phyloP scores from a whole-genome alignment of 2,797 vertebrate species.

The Enoplosus armatus region DNA sequence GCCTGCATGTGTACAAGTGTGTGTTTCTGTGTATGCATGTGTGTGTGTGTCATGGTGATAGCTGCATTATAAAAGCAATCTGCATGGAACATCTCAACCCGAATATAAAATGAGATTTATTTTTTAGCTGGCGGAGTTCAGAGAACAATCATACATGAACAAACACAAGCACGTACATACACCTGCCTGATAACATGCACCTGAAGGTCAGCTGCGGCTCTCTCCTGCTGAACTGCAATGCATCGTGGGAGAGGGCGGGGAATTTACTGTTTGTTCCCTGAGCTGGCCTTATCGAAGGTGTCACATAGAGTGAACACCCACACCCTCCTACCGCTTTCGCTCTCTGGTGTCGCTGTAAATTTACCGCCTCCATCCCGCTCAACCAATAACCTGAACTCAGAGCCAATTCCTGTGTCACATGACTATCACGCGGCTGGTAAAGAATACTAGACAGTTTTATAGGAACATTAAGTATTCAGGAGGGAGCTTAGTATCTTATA shows the following conservation, averaged over 20 bases:
- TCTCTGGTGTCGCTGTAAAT: constrained; percentile 50
- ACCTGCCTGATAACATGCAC: constrained; percentile 69
- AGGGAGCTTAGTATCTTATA: not conserved
- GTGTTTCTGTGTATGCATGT: constrained; percentile 6
- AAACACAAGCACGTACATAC: constrained; percentile 27
- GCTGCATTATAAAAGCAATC: constrained; percentile 74
- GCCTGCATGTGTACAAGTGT: constrained; percentile 17
- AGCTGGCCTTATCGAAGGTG: constrained; percentile 68
- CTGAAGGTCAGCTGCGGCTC: constrained; percentile 77
- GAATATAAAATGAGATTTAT: constrained; percentile 72
- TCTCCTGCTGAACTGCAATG: constrained; percentile 55
- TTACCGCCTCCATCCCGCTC: not conserved
- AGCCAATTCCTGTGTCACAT: constrained; percentile 27
- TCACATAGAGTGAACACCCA: constrained; percentile 59
- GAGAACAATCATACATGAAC: constrained; percentile 46
- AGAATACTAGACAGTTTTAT: constrained; percentile 45
- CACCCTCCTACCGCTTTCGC: not conserved
- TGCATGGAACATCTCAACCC: constrained; percentile 68
- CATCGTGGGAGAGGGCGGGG: constrained; percentile 38
- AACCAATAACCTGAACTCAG: not conserved
- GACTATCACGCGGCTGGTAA: constrained; percentile 41
- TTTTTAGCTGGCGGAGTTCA: constrained; percentile 46
- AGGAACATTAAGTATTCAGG: constrained; percentile 26
- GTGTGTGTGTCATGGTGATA: constrained; percentile 55
- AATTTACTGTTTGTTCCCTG: constrained; percentile 57